Evolutionary conservation across 2,888 invertebrate species (phyloP), one percentile per base, ranked within the genome.

Genomic region (Apamea crenata): DNA sequence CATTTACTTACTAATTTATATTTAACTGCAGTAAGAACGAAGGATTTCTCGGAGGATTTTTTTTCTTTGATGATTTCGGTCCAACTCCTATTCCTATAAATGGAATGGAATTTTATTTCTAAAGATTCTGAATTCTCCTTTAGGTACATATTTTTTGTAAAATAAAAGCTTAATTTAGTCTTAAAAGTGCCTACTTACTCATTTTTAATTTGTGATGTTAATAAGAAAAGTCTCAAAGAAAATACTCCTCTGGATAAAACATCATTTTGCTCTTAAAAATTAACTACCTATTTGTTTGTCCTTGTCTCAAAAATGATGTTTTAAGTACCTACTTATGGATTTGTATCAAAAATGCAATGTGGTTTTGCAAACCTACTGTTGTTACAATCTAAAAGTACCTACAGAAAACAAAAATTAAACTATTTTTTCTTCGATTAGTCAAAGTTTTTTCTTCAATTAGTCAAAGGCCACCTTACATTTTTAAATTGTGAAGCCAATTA

Each of bases 401-500:
- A 25, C 1, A 61, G 32, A 32, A 32, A 16, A 32, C 10, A 12
- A 70, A 36, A 10, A 16, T 2, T 0, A 8, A 8, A 0, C 1
- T 1, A 1, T 36, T 59, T 10, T 70, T 70, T 63, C 10, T 36
- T 21, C n/a, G 14, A 18, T n/a, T 36, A 36, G 32, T 12, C n/a
- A 25, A 32, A 73, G 10, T 36, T 59, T 10, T 70, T 70, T 63
- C 10, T 36, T 21, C n/a, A 21, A 18, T n/a, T 36, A 36, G 32
- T 12, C n/a, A 25, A 32, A 73, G 10, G 18, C 74, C 80, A 89
- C 74, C 69, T 81, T 76, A 0, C 74, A 79, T 89, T 85, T 84
- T 80, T 68, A 61, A 56, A 72, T 77, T 78, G 79, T 89, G 89
- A 87, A 88, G 85, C 79, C 89, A 77, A 80, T 78, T 74, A 66